Evolutionary conservation across 1,140 invertebrate species (phyloP), one percentile per base, ranked within the genome.

Genomic region (Drosophila quadrilineata): DNA sequence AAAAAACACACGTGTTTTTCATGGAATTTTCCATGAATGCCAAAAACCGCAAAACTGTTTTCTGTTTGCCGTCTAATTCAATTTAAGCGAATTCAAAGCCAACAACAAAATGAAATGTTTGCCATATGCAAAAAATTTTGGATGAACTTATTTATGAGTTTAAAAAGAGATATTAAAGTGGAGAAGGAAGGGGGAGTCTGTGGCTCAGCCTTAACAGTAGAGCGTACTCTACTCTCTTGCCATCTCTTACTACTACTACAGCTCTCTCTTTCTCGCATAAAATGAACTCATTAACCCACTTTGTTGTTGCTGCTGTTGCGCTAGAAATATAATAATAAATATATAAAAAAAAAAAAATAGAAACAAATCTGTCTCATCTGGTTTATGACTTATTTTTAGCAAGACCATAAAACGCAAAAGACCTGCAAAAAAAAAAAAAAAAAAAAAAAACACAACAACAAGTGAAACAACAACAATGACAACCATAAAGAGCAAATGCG

Each of bases 211-310:
- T 64, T 31, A 53, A 16, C 46, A n/a, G n/a, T n/a, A n/a, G n/a
- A n/a, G n/a, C n/a, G n/a, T n/a, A n/a, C n/a, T n/a, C n/a, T n/a
- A n/a, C n/a, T n/a, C n/a, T n/a, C n/a, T n/a, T 49, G 33, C 38
- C 52, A 60, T 24, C 53, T 43, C 56, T 24, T 2, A 14, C 10
- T 3, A 2, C 38, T 12, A 2, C 4, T 12, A 4, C n/a, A n/a
- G n/a, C 28, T 22, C 17, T 9, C 38, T 8, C 3, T 28, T 9
- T 8, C 21, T 5, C 28, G 14, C 48, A 24, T 46, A 68, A 58
- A 62, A 31, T 84, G 69, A 82, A 82, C 77, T 82, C 77, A 82
- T 82, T 82, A 82, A 76, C 77, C 77, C 69, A 82, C 29, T 82
- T 82, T 63, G 31, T 29, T 60, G 43, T 82, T 66, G 19, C 21